Percentiles rank a stretch among this genome's conserved stretches.
Evolutionary conservation across 2,113 vertebrate species (phyloP).

Genomic region (Microcebus tavaratra): DNA sequence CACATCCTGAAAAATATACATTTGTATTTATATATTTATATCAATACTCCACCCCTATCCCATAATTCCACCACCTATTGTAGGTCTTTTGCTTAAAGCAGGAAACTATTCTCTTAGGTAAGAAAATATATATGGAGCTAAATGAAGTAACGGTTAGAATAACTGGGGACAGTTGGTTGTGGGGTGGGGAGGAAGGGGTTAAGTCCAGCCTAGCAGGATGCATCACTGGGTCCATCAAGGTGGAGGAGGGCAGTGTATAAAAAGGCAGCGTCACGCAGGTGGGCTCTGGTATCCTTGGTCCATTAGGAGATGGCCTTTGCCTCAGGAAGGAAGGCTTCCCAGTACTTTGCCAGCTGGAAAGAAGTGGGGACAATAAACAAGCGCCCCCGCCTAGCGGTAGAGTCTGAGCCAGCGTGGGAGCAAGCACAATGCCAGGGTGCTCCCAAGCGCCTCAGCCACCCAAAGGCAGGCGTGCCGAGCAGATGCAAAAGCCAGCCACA

Average conservation of each 20-base stretch:
- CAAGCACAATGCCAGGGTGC: neutral
- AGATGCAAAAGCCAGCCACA: neutral
- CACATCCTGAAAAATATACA: conserved; percentile 87
- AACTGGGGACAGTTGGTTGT: conserved; percentile 69
- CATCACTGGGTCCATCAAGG: conserved; percentile 80
- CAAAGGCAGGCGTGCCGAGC: neutral
- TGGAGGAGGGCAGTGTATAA: conserved; percentile 91
- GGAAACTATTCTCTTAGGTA: conserved; percentile 90
- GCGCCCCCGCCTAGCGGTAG: neutral
- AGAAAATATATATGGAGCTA: conserved; percentile 96
- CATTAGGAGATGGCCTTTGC: conserved; percentile 97
- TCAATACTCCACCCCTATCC: conserved; percentile 71
- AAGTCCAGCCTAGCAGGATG: conserved; percentile 72
- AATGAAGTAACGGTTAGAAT: conserved; percentile 90
- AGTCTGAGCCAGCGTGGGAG: neutral
- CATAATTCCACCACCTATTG: conserved; percentile 72
- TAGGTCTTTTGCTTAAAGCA: conserved; percentile 82
- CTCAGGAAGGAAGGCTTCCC: conserved; percentile 98
- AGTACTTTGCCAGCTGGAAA: conserved; percentile 95
- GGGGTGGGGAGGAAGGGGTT: conserved; percentile 42
- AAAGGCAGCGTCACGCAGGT: conserved; percentile 85
- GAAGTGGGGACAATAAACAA: conserved; percentile 20
- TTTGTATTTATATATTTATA: conserved; percentile 84
- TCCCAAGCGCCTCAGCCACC: neutral
- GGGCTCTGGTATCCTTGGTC: conserved; percentile 66